phyloP scores from a whole-genome alignment of 2,113 vertebrate species.

The Mirza zaza region DNA sequence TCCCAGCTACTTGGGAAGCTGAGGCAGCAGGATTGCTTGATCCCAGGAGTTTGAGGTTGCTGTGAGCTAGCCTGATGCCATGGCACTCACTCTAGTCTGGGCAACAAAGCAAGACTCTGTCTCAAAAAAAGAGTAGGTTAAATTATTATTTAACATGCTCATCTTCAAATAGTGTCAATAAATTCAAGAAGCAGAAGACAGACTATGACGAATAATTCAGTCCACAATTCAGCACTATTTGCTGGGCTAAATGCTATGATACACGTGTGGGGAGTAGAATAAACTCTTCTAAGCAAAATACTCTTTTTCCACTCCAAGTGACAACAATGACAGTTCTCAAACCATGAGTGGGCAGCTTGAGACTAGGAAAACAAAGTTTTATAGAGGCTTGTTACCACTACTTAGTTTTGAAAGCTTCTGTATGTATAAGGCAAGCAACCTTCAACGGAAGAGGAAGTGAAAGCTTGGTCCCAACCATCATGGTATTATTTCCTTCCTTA shows the following conservation, averaged over 20 bases:
- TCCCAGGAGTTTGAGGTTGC: no score
- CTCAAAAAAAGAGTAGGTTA: neutral
- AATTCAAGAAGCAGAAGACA: constrained; percentile 20
- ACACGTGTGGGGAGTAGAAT: neutral
- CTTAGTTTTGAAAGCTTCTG: constrained; percentile 50
- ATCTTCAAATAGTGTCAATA: neutral
- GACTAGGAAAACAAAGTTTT: constrained; percentile 49
- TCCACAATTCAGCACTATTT: constrained; percentile 32
- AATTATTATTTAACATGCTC: constrained; percentile 15
- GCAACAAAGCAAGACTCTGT: no score
- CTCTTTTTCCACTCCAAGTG: neutral
- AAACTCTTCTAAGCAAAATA: neutral
- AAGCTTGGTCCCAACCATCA: constrained; percentile 19
- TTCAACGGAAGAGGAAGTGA: constrained; percentile 63
- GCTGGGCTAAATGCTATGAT: constrained; percentile 7
- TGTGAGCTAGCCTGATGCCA: no score
- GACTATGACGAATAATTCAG: neutral
- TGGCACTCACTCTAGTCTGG: no score
- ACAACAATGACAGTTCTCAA: neutral
- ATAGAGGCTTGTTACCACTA: neutral
- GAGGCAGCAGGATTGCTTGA: no score
- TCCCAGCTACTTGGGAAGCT: no score
- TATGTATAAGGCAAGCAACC: neutral
- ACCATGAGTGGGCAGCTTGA: neutral
- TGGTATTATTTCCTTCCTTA: constrained; percentile 60